Percentiles rank a stretch among this genome's conserved stretches.
These are phyloP conservation scores for Emys orbicularis DNA, from an alignment of 2,797 vertebrate species.

Conservation along the genomic window DNA sequence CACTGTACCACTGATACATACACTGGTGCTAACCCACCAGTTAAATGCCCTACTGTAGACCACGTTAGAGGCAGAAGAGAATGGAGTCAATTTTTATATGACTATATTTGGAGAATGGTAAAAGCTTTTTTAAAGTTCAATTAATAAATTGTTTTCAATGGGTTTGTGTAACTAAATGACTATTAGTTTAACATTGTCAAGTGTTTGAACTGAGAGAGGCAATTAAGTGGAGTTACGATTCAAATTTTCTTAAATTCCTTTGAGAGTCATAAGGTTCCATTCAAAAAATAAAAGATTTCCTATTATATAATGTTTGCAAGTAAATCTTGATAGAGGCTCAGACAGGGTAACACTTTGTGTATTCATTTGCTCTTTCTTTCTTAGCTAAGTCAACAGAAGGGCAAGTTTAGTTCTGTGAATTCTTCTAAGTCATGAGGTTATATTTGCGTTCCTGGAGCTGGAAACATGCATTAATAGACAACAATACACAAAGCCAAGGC, in stretches of 20 bases:
- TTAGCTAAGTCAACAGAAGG: neutral
- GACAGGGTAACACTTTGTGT: neutral
- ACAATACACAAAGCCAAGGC: neutral
- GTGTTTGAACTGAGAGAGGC: neutral
- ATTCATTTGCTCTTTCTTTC: neutral
- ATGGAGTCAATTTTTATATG: neutral
- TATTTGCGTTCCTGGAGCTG: neutral
- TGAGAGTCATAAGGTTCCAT: neutral
- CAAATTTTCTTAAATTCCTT: neutral
- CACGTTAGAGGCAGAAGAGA: neutral
- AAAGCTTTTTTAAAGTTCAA: neutral
- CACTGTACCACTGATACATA: neutral
- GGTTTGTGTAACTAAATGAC: neutral
- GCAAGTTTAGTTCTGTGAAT: neutral
- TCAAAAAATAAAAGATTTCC: neutral
- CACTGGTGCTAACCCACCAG: neutral
- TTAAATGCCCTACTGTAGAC: neutral
- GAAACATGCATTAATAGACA: neutral
- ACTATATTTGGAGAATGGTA: neutral
- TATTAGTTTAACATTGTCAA: neutral
- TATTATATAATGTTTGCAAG: neutral
- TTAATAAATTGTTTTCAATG: neutral
- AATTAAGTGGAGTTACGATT: neutral
- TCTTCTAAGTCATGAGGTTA: neutral
- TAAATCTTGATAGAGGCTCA: neutral